Evolutionary conservation across 2,113 vertebrate genomes (phyloP), one percentile per base, ranked within the genome.

Genomic region (Falcunculus frontatus): DNA sequence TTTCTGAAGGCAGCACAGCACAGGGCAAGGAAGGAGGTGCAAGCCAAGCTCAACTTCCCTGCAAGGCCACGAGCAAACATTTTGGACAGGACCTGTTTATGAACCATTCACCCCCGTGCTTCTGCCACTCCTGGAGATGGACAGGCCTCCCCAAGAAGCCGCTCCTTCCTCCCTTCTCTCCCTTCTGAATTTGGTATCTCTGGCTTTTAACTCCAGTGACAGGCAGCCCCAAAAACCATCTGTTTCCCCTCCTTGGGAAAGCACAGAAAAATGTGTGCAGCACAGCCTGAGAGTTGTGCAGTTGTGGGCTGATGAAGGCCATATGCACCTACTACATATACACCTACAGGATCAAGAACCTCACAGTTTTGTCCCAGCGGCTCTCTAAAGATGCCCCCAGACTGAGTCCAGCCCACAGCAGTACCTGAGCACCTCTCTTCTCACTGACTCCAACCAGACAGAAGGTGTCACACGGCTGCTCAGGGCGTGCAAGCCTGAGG

Each of bases 401-500:
- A 17, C 29, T 46, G n/a, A 56, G 41, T 18, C 42, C 18, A 62
- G 42, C 10, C 13, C 35, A 47, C 39, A 76, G 39, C 46, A 30
- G 29, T 11, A 22, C 42, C 53, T 76, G 35, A 84, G 21, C 42
- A 62, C 8, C 52, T 55, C 26, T 80, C 33, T 37, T 87, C 46
- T 59, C 63, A 39, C 22, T 26, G 19, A 37, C 41, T 90, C 56
- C 47, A 79, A 30, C 44, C 62, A 47, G 60, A 81, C 1, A 1
- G 11, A 25, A 81, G 33, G 42, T 19, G 21, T 26, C 55, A 63
- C 35, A 63, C 1, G 8, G 60, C 64, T 81, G 37, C 68, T 63
- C 39, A 22, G 56, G 11, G 15, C 0, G 0, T 42, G 49, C 60
- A 72, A 68, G 16, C 25, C 46, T 67, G 15, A 33, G 2, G 11